Conservation (phyloP, 2,888 invertebrate genomes). For the Octodonta nipae region DNA sequence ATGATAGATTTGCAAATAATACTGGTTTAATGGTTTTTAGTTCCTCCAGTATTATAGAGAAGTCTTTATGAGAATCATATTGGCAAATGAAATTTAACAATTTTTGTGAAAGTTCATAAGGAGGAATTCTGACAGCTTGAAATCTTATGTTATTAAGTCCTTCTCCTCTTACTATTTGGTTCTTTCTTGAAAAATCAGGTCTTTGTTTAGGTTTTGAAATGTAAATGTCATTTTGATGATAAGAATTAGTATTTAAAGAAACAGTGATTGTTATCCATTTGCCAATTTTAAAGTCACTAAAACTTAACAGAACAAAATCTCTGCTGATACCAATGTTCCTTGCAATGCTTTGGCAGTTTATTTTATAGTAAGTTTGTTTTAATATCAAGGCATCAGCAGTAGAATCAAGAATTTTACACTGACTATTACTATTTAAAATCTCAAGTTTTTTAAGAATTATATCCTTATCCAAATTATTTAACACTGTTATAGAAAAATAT, state of each 20-base stretch:
- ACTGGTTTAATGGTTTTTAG: slow-evolving; percentile 38
- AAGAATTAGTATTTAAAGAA: too few species aligned
- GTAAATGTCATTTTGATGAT: too few species aligned
- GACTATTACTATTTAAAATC: slow-evolving; percentile 38
- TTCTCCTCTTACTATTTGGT: too few species aligned
- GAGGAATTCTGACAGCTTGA: slow-evolving; percentile 40
- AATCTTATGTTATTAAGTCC: too few species aligned
- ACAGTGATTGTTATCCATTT: slow-evolving; percentile 45
- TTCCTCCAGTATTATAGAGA: slow-evolving; percentile 26
- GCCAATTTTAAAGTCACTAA: slow-evolving; percentile 47
- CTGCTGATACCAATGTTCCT: slow-evolving; percentile 47
- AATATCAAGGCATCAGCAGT: slow-evolving; percentile 32
- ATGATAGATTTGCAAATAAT: slow-evolving; percentile 38
- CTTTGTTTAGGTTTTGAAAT: too few species aligned
- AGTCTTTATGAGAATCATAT: slow-evolving; percentile 25
- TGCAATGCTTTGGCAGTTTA: slow-evolving; percentile 39
- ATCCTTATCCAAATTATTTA: slow-evolving; percentile 33
- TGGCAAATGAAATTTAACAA: slow-evolving; percentile 31
- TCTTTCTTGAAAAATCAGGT: too few species aligned
- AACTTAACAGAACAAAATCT: slow-evolving; percentile 48
- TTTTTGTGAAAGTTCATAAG: slow-evolving; percentile 35
- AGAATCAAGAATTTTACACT: slow-evolving; percentile 16
- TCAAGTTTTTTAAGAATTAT: slow-evolving; percentile 40
- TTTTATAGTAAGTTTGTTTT: slow-evolving; percentile 11
- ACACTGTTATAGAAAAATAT: slow-evolving; percentile 37